A percentile compares a stretch with the other conserved stretches of the same genome.
These are phyloP conservation scores for Nannoperca australis DNA, from an alignment of 2,797 vertebrate species.

Conservation along the genomic window DNA sequence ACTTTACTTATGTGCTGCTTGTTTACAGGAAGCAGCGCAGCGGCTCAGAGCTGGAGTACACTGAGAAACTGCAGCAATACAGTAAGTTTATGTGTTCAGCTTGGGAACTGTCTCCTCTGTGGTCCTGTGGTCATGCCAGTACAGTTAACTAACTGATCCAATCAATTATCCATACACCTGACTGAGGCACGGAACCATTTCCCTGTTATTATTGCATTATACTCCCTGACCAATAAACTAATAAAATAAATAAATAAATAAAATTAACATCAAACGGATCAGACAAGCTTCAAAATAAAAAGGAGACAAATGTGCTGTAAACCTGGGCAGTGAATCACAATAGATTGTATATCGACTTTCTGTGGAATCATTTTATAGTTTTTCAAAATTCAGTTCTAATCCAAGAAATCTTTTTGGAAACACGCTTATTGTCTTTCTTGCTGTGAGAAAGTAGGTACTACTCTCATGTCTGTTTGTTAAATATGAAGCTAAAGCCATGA, in stretches of 20 bases:
- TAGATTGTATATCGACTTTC: not conserved
- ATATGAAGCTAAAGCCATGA: not conserved
- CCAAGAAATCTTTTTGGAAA: not conserved
- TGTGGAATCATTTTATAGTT: not conserved
- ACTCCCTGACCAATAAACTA: not conserved
- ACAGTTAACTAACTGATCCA: slow-evolving; percentile 70
- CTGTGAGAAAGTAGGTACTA: not conserved
- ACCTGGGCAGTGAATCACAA: not conserved
- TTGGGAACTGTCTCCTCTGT: slow-evolving; percentile 28
- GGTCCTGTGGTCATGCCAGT: slow-evolving; percentile 63
- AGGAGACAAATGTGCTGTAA: slow-evolving; percentile 3
- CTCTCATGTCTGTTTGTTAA: no score
- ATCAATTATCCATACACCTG: slow-evolving; percentile 77
- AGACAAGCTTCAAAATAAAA: slow-evolving; percentile 6
- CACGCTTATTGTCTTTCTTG: not conserved
- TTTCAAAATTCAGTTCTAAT: not conserved
- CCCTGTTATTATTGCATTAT: not conserved
- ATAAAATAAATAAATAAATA: not conserved
- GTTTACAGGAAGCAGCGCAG: slow-evolving; percentile 94
- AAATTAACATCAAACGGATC: slow-evolving; percentile 1
- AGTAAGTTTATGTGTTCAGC: slow-evolving; percentile 86
- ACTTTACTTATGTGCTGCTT: slow-evolving; percentile 66
- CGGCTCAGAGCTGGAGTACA: slow-evolving; percentile 94
- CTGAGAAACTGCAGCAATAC: slow-evolving; percentile 98
- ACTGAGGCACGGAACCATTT: slow-evolving; percentile 59